Evolutionary conservation across 2,888 invertebrate species (phyloP).

Genomic region (Digitonthophagus gazella): DNA sequence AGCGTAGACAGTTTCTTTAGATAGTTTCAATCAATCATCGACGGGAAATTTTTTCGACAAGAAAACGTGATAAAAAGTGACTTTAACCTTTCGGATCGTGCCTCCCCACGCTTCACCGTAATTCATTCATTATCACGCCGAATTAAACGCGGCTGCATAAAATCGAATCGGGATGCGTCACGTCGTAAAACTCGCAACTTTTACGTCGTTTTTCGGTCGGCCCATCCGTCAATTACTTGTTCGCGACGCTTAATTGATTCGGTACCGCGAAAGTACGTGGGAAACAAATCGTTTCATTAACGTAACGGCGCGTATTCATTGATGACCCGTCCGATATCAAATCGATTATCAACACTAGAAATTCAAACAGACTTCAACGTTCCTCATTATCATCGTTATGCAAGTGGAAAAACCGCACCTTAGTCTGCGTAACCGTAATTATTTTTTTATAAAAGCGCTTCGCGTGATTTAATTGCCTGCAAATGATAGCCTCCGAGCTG

Average conservation of each 20-base stretch:
- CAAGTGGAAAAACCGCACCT: not conserved
- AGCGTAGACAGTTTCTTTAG: too few relatives aligned
- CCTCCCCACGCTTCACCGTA: not conserved
- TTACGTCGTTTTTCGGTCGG: not conserved
- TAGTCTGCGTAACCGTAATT: not conserved
- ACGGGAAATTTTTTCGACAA: not conserved
- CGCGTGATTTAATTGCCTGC: not conserved
- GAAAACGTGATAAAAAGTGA: not conserved
- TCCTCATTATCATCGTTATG: not conserved
- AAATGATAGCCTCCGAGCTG: not conserved
- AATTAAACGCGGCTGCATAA: not conserved
- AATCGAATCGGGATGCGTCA: not conserved
- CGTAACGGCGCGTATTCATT: not conserved
- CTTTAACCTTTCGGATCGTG: not conserved
- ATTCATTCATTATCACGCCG: not conserved
- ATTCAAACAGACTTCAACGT: not conserved
- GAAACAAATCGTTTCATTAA: not conserved
- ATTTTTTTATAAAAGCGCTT: not conserved
- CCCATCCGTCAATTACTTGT: not conserved
- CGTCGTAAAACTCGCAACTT: not conserved
- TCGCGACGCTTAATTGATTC: not conserved
- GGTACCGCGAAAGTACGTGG: not conserved
- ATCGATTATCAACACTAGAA: not conserved
- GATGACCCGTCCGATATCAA: not conserved
- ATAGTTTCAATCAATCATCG: too few relatives aligned